Base-by-base conservation (phyloP, 2,797 vertebrate species). In the Rhabdophis nuchalis region DNA sequence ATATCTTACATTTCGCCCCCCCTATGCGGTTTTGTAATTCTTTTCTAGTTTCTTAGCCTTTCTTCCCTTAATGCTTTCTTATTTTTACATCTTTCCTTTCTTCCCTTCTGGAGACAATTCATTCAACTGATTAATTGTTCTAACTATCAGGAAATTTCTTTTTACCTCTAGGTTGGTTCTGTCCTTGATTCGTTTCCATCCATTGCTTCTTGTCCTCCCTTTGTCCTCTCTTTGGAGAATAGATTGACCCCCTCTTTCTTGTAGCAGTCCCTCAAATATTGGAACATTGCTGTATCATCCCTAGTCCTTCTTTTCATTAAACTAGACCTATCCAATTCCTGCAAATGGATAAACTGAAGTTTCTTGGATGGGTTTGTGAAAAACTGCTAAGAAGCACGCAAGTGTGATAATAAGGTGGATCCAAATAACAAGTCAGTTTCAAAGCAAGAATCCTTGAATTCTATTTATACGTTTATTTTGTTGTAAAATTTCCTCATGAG, bases 381-480 rank as follows among this genome's bases (percentile, higher is more conserved):
- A 50, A 68, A n/a, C n/a, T n/a, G 29, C n/a, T 29, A 41, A 68
- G 64, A 18, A n/a, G n/a, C 64, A 68, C 1, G 0, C n/a, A 68
- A 68, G 14, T 8, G n/a, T 32, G 54, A 56, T 56, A 56, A 56
- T 56, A 56, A 56, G 16, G 54, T 1, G 16, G 16, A 56, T 56
- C 16, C 54, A 56, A 56, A 56, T 56, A 18, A 18, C 3, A 56
- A 87, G 58, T 52, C 5, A n/a, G 4, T 10, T 89, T 0, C 82
- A 56, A 72, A 53, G 20, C 13, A 13, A n/a, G 5, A 6, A 23
- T 32, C 20, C 41, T 89, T 86, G 23, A 7, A 91, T 89, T 91
- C 56, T 92, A 27, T 92, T 95, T 91, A 29, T 68, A 91, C 95
- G 41, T 27, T 16, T 36, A 72, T 29, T 89, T 56, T 68, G 20